These are phyloP conservation scores for Indicator maculatus DNA, from an alignment of 2,113 vertebrate species.

Conservation along the genomic window DNA sequence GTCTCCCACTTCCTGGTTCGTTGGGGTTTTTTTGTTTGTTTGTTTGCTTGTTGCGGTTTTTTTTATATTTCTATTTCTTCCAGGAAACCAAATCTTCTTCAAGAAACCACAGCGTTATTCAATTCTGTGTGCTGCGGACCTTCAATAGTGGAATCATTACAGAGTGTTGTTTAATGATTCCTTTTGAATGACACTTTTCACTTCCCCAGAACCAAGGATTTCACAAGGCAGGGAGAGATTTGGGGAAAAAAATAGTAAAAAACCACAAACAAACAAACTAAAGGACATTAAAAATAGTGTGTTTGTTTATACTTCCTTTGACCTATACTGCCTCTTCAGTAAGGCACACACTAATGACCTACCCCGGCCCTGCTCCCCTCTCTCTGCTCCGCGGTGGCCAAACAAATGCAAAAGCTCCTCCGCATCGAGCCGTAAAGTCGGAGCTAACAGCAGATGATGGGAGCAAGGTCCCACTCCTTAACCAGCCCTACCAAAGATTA, in stretches of 20 bases:
- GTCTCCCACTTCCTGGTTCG: not conserved
- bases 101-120: conserved; percentile 48
- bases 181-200: conserved; percentile 77
- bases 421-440: fast-evolving
- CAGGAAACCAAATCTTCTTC: conserved; percentile 35
- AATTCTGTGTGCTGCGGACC: not conserved
- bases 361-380: not conserved
- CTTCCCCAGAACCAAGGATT: conserved; percentile 72
- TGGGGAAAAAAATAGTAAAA: too few relatives aligned
- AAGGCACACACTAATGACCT: not conserved
- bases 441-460: not conserved
- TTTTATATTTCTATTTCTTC: not conserved
- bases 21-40: too few relatives aligned
- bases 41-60: not conserved
- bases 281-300: conserved; percentile 20
- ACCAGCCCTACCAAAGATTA: not conserved
- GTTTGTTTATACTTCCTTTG: conserved; percentile 50
- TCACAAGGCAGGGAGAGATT: conserved; percentile 61
- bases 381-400: not conserved
- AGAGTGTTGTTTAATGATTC: conserved; percentile 60
- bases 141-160: conserved; percentile 44
- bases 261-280: too few relatives aligned
- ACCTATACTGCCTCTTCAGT: conserved; percentile 49
- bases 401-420: conserved; percentile 15
- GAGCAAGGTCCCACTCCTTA: not conserved